Evolutionary conservation across 2,113 vertebrate genomes (phyloP), one percentile per base, ranked within the genome.

Genomic region (Myrmecophaga tridactyla): DNA sequence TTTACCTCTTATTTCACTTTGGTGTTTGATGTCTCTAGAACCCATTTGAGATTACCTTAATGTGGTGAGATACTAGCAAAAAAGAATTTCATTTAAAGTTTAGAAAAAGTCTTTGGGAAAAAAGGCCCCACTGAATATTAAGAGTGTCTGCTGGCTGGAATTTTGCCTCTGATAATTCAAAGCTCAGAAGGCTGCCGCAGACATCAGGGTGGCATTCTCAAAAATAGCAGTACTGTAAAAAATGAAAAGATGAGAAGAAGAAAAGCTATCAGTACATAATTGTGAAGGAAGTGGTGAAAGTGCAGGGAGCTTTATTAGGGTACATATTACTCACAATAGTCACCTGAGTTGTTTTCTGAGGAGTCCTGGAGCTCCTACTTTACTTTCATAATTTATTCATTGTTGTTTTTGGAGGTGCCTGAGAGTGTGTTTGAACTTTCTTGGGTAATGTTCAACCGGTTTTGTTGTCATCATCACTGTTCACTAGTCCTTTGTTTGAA

Each of bases 371-470:
- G 21, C 15, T 65, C 20, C 34, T n/a, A 1, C 34, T 56, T 20
- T 29, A 9, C 69, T 93, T 73, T 78, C 5, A 62, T 25, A 51
- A 23, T 31, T 7, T n/a, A 7, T 41, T 39, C 69, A 21, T 56
- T 93, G 81, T 73, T 93, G 91, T 34, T 58, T 69, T 73, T 69
- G 88, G 83, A 53, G 78, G 70, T 41, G 12, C n/a, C n/a, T n/a
- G 41, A 77, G 76, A 86, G 72, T 21, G 65, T 77, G 75, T 41
- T 31, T 87, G 78, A 48, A 43, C 53, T 90, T 95, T 85, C 88
- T 62, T 4, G 29, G 31, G 65, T 23, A 75, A 34, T 51, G 77
- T 80, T 62, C 75, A 29, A 23, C 77, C 1, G 4, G 88, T 89
- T 94, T 48, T 60, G 75, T 46, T 51, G 58, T 77, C 29, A 14